These are phyloP conservation scores for Drosophila mojavensis DNA, from an alignment of 1,140 invertebrate species.

Conservation along the genomic window DNA sequence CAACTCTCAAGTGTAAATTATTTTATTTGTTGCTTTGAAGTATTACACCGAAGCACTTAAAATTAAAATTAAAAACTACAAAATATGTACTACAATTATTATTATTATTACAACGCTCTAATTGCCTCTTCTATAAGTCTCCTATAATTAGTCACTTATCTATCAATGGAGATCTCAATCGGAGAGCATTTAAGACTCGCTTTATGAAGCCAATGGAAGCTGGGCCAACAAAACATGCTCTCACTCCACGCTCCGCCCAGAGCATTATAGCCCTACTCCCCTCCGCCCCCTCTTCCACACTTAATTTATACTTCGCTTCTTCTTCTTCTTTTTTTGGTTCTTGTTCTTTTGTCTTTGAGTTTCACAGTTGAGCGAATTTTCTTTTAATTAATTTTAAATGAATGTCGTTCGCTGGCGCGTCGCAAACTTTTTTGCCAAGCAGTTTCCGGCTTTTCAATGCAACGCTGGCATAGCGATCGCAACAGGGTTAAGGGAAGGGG, in stretches of 20 bases:
- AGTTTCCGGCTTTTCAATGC: conserved; percentile 53
- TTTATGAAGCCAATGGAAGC: neutral
- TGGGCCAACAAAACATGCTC: neutral
- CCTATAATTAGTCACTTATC: neutral
- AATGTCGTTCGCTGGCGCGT: conserved; percentile 76
- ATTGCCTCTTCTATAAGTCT: neutral
- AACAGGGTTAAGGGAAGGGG: neutral
- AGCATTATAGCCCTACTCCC: neutral
- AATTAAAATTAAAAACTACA: neutral
- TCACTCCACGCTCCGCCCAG: neutral
- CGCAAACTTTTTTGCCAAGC: conserved; percentile 72
- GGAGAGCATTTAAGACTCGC: conserved; percentile 38
- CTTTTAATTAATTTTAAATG: conserved; percentile 83
- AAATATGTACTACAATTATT: neutral
- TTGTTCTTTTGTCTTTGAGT: conserved; percentile 74
- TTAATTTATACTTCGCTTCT: conserved; percentile 31
- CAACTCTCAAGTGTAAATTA: too few relatives aligned
- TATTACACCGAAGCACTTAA: too few relatives aligned
- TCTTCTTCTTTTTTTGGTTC: conserved; percentile 15
- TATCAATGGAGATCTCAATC: conserved; percentile 15
- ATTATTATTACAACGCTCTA: neutral
- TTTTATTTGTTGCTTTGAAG: too few relatives aligned
- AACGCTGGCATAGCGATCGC: neutral
- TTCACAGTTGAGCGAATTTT: conserved; percentile 81
- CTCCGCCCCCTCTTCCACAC: neutral